Conservation (phyloP, 2,113 vertebrate genomes). For the Drymodes brunneopygia region DNA sequence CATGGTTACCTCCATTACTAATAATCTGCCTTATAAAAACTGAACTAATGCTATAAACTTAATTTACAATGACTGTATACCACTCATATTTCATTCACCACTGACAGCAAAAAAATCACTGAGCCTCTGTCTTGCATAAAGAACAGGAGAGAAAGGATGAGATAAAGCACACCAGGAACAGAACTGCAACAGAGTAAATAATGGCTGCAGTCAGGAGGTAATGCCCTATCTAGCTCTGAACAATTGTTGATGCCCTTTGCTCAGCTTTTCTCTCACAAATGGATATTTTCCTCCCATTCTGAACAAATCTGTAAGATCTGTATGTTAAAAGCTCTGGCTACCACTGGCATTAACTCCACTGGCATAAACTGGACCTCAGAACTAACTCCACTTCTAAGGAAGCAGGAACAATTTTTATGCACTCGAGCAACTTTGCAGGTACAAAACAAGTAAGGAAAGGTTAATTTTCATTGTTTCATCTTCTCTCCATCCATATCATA, state of each 20-base stretch:
- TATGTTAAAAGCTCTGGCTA: background rate
- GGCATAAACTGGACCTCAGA: background rate
- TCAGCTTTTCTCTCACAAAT: background rate
- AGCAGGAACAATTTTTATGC: background rate
- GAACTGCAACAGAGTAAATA: background rate
- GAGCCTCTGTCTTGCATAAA: constrained; percentile 14
- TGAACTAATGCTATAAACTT: constrained; percentile 35
- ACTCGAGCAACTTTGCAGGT: background rate
- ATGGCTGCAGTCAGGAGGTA: background rate
- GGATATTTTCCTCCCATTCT: background rate
- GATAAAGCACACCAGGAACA: background rate
- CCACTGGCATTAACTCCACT: background rate
- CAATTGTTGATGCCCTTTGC: background rate
- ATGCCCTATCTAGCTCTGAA: background rate
- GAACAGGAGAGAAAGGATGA: background rate
- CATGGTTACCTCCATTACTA: constrained; percentile 6
- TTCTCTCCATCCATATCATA: background rate
- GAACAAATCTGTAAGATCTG: background rate
- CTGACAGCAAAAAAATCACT: background rate
- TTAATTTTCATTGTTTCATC: background rate
- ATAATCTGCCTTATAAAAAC: constrained; percentile 38
- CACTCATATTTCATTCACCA: background rate
- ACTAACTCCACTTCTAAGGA: background rate
- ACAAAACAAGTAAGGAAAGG: background rate
- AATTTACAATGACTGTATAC: constrained; percentile 26